Evolutionary conservation across 2,888 invertebrate genomes (phyloP).

Genomic region (Lasius platythorax): DNA sequence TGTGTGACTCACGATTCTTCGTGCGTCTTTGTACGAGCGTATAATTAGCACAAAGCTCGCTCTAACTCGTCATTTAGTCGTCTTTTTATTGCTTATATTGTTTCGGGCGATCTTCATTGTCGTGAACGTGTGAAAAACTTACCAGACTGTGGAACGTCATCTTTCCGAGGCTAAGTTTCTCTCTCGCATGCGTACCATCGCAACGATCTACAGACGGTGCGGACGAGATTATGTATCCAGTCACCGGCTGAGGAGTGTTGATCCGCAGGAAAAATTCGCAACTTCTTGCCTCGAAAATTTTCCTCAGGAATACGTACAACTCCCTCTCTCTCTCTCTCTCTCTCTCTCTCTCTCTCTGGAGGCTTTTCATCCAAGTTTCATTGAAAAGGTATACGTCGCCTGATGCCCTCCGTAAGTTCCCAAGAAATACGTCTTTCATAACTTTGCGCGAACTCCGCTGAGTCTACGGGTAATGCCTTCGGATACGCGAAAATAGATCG

Average conservation of each 20-base stretch:
- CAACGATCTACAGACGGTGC: background rate
- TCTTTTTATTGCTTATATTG: background rate
- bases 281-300: slow-evolving; percentile 36
- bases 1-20: slow-evolving; percentile 34
- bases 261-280: slow-evolving; percentile 40
- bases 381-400: slow-evolving; percentile 37
- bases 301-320: slow-evolving; percentile 23
- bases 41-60: slow-evolving; percentile 29
- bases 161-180: background rate
- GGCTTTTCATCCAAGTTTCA: slow-evolving; percentile 46
- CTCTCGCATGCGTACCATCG: background rate
- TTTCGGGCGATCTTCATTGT: background rate
- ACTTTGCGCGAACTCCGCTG: slow-evolving; percentile 36
- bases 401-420: slow-evolving; percentile 40
- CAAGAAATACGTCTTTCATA: slow-evolving; percentile 51
- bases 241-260: slow-evolving; percentile 16
- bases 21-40: slow-evolving; percentile 2
- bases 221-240: slow-evolving; percentile 31
- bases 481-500: slow-evolving; percentile 46
- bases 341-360: background rate
- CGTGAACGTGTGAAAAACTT: slow-evolving; percentile 1
- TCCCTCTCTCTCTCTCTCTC: background rate
- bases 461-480: slow-evolving; percentile 37
- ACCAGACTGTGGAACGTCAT: background rate
- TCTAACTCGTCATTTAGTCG: slow-evolving; percentile 1